Evolutionary conservation across 1,140 invertebrate species (phyloP).

Genomic region (Dendroctonus valens): DNA sequence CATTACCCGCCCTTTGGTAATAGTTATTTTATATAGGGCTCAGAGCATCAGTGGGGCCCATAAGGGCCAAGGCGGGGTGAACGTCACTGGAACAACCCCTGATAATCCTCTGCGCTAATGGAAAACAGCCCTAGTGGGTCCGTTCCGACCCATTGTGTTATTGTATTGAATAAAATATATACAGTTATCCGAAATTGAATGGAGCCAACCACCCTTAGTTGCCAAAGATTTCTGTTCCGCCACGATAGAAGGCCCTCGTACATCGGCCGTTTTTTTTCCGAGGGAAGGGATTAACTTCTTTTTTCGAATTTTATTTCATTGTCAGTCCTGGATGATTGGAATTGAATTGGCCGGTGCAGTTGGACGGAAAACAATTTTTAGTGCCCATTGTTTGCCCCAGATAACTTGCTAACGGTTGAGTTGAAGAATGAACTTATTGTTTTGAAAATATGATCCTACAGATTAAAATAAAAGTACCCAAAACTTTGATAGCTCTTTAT

Average conservation of each 20-base stretch:
- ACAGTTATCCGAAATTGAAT: constrained; percentile 47
- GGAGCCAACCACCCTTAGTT: constrained; percentile 35
- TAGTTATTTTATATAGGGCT: constrained; percentile 29
- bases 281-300: constrained; percentile 34
- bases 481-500: no score
- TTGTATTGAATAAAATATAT: constrained; percentile 49
- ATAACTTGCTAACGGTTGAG: no score
- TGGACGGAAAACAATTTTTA: constrained; percentile 25
- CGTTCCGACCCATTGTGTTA: constrained; percentile 46
- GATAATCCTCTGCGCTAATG: constrained; percentile 48
- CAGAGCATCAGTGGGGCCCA: constrained; percentile 8
- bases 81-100: constrained; percentile 46
- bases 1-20: constrained; percentile 31
- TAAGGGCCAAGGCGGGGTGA: constrained; percentile 43
- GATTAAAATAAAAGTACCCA: no score
- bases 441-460: no score
- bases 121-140: constrained; percentile 45
- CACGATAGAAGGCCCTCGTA: constrained; percentile 26
- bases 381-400: constrained; percentile 2
- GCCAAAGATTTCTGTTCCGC: constrained; percentile 27
- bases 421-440: no score
- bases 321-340: constrained; percentile 23
- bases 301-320: constrained; percentile 31
- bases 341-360: constrained; percentile 31
- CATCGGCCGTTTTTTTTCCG: constrained; percentile 20